Evolutionary conservation across 1,140 invertebrate genomes (phyloP).

Genomic region (Delia radicum): DNA sequence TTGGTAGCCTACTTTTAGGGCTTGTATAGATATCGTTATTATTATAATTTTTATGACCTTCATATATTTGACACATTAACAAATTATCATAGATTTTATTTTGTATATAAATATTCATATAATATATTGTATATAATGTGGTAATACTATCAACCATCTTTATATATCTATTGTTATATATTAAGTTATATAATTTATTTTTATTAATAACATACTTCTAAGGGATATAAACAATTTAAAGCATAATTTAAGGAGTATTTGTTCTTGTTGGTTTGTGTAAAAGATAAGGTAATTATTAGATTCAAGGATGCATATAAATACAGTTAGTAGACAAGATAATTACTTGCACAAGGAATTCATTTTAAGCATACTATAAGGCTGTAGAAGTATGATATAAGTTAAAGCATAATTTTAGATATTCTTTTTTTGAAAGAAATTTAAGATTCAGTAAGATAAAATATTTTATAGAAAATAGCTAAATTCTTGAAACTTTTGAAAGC

Average conservation of each 20-base stretch:
- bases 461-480: no score
- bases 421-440: no score
- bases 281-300: neutral
- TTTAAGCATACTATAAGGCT: no score
- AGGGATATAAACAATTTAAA: neutral
- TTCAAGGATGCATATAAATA: no score
- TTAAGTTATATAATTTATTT: neutral
- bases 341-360: no score
- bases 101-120: neutral
- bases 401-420: no score
- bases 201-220: neutral
- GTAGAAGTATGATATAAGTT: no score
- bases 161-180: neutral
- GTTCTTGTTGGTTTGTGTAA: neutral
- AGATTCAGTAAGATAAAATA: no score
- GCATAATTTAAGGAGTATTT: neutral
- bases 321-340: no score
- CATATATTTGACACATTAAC: constrained; percentile 5
- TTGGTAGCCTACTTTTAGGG: neutral
- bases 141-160: neutral
- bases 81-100: constrained; percentile 2
- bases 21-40: neutral
- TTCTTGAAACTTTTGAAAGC: no score
- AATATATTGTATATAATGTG: neutral
- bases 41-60: constrained; percentile 16